Conservation (phyloP, 1,140 invertebrate genomes). For the Lepidurus couesii region DNA sequence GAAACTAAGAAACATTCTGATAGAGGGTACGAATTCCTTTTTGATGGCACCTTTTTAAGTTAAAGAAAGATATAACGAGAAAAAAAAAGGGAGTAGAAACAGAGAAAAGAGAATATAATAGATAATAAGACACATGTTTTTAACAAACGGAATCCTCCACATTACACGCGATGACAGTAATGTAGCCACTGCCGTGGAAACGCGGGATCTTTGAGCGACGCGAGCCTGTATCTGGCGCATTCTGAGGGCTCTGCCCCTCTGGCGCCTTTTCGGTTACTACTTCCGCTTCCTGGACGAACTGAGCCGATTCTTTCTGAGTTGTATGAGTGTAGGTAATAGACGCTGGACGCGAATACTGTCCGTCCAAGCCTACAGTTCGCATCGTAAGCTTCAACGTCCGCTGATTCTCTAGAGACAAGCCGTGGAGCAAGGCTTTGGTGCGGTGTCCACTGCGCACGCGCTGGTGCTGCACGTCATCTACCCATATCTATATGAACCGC, state of each 20-base stretch:
- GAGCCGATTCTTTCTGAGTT: not conserved
- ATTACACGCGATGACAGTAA: conserved; percentile 9
- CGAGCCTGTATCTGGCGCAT: not conserved
- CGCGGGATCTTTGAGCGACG: conserved; percentile 9
- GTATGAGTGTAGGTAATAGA: not conserved
- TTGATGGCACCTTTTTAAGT: too few species aligned
- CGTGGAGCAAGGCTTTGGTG: conserved; percentile 40
- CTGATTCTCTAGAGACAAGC: conserved; percentile 37
- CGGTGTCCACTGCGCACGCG: conserved; percentile 39
- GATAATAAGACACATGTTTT: not conserved
- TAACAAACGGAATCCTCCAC: conserved; percentile 13
- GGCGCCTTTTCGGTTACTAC: not conserved
- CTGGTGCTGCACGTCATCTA: conserved; percentile 39
- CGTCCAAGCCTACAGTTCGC: not conserved
- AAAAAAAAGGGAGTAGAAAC: not conserved
- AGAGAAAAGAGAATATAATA: not conserved
- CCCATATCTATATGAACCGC: conserved; percentile 39
- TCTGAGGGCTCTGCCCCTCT: not conserved
- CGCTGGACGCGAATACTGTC: not conserved
- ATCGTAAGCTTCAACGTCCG: not conserved
- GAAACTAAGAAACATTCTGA: too few species aligned
- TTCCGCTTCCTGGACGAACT: not conserved
- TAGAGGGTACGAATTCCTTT: too few species aligned
- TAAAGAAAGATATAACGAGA: not conserved
- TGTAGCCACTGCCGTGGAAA: not conserved